phyloP scores from a whole-genome alignment of 2,797 vertebrate genomes.

The Myotis daubentonii region DNA sequence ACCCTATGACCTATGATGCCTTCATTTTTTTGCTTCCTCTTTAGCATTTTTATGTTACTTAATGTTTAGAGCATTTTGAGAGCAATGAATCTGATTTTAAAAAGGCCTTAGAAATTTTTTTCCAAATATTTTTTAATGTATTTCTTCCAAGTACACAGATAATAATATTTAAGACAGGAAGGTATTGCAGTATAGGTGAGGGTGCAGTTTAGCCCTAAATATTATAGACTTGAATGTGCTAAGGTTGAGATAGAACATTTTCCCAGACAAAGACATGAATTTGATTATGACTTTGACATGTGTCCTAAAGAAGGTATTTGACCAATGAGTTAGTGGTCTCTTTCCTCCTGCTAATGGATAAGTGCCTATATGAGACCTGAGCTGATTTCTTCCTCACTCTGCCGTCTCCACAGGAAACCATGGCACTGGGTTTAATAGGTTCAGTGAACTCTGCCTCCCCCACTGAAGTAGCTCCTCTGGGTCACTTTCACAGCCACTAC shows the following conservation, averaged over 20 bases:
- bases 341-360: not conserved
- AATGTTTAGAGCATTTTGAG: not conserved
- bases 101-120: not conserved
- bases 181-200: not conserved
- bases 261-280: constrained; percentile 16
- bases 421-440: not conserved
- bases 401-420: not conserved
- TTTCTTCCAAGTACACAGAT: constrained; percentile 12
- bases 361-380: not conserved
- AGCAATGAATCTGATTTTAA: not conserved
- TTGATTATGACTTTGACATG: constrained; percentile 19
- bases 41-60: constrained; percentile 18
- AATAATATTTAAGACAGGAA: not conserved
- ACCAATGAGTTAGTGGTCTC: not conserved
- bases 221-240: not conserved
- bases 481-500: not conserved
- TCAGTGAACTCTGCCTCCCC: not conserved
- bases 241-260: not conserved
- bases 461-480: not conserved
- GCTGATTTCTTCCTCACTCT: not conserved
- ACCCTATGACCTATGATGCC: not conserved
- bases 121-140: not conserved
- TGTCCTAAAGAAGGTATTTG: constrained; percentile 42
- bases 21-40: not conserved
- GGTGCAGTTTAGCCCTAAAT: not conserved